phyloP scores from a whole-genome alignment of 2,888 invertebrate species.

The Pseudococcus longispinus region DNA sequence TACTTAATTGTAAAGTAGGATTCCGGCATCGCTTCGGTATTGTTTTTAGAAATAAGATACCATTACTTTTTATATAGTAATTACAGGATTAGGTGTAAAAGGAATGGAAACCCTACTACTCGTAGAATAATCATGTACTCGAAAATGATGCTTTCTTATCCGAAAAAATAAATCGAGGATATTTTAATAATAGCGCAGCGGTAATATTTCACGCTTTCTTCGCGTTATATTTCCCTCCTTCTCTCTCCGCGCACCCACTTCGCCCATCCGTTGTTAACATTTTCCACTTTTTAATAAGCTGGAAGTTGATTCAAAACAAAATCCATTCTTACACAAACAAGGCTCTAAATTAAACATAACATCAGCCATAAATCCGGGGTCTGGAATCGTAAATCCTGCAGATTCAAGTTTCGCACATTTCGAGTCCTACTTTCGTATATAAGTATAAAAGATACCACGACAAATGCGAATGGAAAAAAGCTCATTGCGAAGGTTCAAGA shows the following conservation, averaged over 20 bases:
- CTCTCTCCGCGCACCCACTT: not conserved
- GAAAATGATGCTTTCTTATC: not conserved
- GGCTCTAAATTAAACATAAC: constrained; percentile 17
- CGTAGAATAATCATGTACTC: too few species aligned
- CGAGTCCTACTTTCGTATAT: not conserved
- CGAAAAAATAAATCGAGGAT: not conserved
- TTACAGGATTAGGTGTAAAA: too few species aligned
- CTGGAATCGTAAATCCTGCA: not conserved
- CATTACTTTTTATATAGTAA: too few species aligned
- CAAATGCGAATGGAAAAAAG: not conserved
- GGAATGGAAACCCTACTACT: too few species aligned
- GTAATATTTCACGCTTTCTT: not conserved
- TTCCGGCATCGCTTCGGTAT: too few species aligned
- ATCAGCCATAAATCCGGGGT: not conserved
- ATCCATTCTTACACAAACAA: constrained; percentile 5
- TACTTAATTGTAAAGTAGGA: too few species aligned
- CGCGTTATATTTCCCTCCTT: not conserved
- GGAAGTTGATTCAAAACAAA: not conserved
- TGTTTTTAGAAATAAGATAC: too few species aligned
- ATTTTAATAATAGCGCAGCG: not conserved
- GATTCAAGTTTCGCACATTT: constrained; percentile 3
- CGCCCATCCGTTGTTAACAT: not conserved
- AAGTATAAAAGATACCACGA: not conserved
- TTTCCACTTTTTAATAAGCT: constrained; percentile 8
- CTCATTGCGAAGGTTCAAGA: not conserved